Evolutionary conservation across 2,888 invertebrate species (phyloP).

Genomic region (Cantharis flavilabris): DNA sequence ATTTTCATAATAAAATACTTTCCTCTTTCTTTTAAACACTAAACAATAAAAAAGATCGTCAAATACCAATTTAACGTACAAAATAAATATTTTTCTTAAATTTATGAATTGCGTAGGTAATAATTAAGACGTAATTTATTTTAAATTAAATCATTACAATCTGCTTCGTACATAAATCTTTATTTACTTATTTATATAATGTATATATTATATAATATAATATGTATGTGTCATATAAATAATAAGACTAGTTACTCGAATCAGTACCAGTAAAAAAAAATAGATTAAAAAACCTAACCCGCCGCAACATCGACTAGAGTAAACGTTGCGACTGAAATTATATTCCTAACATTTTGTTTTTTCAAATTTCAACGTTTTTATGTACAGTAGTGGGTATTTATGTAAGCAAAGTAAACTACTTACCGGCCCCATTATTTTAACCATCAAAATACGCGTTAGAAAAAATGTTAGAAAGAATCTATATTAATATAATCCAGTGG

Average conservation of each 20-base stretch:
- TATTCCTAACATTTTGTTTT: neutral
- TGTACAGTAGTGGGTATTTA: neutral
- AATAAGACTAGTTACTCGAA: conserved; percentile 40
- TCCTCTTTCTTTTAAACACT: neutral
- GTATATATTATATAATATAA: neutral
- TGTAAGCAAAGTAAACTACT: neutral
- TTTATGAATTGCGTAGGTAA: neutral
- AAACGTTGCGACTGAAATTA: neutral
- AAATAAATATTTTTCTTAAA: neutral
- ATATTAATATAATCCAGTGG: neutral
- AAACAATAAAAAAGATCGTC: neutral
- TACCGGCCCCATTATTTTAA: neutral
- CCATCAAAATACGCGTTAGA: neutral
- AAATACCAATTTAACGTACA: neutral
- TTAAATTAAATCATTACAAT: neutral
- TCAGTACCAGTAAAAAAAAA: conserved; percentile 32
- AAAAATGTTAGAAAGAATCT: neutral
- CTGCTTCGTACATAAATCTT: conserved; percentile 2
- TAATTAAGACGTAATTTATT: neutral
- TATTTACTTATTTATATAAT: neutral
- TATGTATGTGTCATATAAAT: neutral
- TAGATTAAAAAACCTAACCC: conserved; percentile 31
- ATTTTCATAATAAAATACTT: neutral
- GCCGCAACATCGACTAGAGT: conserved; percentile 14
- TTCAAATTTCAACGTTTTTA: neutral